A percentile compares a stretch with the other conserved stretches of the same genome.
Evolutionary conservation across 30 jellyfish, hydroid and myxozoan species (phyloP).

Genomic region (Hydra vulgaris): DNA sequence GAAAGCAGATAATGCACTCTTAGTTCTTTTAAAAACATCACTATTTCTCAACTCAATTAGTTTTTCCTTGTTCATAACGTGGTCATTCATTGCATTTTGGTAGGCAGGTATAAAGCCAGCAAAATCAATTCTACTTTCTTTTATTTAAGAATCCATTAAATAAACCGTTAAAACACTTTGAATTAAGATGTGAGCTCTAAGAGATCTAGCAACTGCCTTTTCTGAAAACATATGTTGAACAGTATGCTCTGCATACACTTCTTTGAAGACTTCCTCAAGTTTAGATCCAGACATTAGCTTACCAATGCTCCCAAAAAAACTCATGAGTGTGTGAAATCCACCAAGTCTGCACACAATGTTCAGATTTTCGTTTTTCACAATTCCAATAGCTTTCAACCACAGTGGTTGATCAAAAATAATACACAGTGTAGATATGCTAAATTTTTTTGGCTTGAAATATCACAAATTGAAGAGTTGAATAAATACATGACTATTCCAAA

Average conservation of each 20-base stretch:
- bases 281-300: constrained; percentile 22
- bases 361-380: constrained; percentile 17
- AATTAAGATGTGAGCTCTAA: constrained; percentile 24
- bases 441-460: constrained; percentile 14
- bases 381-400: constrained; percentile 29
- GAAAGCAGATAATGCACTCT: no score
- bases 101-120: no score
- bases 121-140: not conserved
- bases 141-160: not conserved
- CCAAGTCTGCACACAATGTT: constrained; percentile 22
- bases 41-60: not conserved
- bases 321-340: constrained; percentile 31
- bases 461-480: no score
- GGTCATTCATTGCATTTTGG: not conserved
- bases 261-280: constrained; percentile 27
- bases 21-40: not conserved
- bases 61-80: constrained; percentile 16
- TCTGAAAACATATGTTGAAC: constrained; percentile 28
- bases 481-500: constrained; percentile 17
- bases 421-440: constrained; percentile 24
- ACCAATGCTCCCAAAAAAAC: constrained; percentile 26
- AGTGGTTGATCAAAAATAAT: constrained; percentile 32
- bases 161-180: constrained; percentile 14
- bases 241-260: constrained; percentile 27
- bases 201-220: constrained; percentile 34